phyloP scores from a whole-genome alignment of 1,140 invertebrate species.

The Phymorhynchus buccinoides region DNA sequence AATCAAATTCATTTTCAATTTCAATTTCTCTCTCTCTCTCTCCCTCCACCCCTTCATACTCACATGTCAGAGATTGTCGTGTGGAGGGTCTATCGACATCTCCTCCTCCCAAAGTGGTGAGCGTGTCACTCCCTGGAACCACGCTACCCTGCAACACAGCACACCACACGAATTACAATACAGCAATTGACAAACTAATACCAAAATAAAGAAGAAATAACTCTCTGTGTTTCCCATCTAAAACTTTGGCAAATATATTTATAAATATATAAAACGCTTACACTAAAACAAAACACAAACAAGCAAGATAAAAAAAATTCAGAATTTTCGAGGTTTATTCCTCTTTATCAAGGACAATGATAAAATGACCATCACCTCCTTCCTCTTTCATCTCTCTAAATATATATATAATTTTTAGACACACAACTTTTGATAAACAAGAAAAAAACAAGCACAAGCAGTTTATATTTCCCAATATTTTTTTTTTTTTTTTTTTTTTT shows the following conservation, averaged over 20 bases:
- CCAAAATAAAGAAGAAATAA: not conserved
- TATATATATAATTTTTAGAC: too few relatives aligned
- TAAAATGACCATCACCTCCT: too few relatives aligned
- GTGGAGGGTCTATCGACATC: constrained; percentile 18
- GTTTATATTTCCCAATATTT: too few relatives aligned
- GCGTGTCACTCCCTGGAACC: constrained; percentile 47
- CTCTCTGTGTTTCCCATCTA: not conserved
- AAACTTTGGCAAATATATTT: not conserved
- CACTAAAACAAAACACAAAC: not conserved
- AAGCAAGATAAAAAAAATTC: not conserved
- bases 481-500: too few relatives aligned
- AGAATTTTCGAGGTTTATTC: too few relatives aligned
- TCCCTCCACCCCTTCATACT: not conserved
- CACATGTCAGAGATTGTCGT: constrained; percentile 14
- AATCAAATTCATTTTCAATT: too few relatives aligned
- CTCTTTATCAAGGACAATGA: too few relatives aligned
- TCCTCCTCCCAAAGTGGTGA: constrained; percentile 47
- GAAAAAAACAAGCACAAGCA: too few relatives aligned
- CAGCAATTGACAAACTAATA: too few relatives aligned
- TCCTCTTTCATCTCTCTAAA: too few relatives aligned
- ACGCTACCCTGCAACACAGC: constrained; percentile 28
- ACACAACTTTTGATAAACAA: too few relatives aligned
- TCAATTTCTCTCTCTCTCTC: too few relatives aligned
- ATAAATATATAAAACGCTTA: not conserved
- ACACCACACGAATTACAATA: not conserved